Base-by-base conservation (phyloP, 2,888 invertebrate species). In the Anticlea derivata region DNA sequence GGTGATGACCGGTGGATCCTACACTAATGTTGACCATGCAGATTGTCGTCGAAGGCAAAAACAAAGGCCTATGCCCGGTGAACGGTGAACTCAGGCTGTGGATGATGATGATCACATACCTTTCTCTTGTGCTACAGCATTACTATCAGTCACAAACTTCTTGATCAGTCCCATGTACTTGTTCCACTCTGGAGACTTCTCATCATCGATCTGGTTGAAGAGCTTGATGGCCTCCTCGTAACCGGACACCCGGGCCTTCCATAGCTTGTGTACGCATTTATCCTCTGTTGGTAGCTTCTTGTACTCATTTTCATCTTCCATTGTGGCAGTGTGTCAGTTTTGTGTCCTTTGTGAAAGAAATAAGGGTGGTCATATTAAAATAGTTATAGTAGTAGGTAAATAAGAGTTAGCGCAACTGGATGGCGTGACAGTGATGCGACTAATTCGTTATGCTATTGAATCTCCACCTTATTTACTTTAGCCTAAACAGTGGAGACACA, bases 71-170 rank as follows among this genome's bases (percentile, higher is more conserved):
- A n/a, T n/a, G n/a, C n/a, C n/a, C n/a, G n/a, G n/a, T n/a, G n/a
- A n/a, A n/a, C n/a, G n/a, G n/a, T n/a, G n/a, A n/a, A n/a, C n/a
- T n/a, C n/a, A n/a, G n/a, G n/a, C n/a, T n/a, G n/a, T n/a, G n/a
- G n/a, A n/a, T n/a, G n/a, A n/a, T n/a, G n/a, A n/a, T n/a, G n/a
- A n/a, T n/a, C 10, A 39, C 70, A 60, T 58, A 90, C 97, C 99
- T 90, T 96, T 98, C 76, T 99, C 99, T 78, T 98, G 98, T 1
- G 98, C 98, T 55, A 96, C 94, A 8, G 95, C 98, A 94, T 99
- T 98, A 68, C 95, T 96, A 78, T 99, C 99, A 0, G 93, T 91
- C 0, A 98, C 98, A 92, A 99, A 98, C 83, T 98, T 98, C 80
- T 98, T 98, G 24, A 99, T 94, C 34, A 98, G 89, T 5, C 97